These are phyloP conservation scores for Caenorhabditis plicata DNA, from an alignment of 2,888 invertebrate species.

Conservation along the genomic window DNA sequence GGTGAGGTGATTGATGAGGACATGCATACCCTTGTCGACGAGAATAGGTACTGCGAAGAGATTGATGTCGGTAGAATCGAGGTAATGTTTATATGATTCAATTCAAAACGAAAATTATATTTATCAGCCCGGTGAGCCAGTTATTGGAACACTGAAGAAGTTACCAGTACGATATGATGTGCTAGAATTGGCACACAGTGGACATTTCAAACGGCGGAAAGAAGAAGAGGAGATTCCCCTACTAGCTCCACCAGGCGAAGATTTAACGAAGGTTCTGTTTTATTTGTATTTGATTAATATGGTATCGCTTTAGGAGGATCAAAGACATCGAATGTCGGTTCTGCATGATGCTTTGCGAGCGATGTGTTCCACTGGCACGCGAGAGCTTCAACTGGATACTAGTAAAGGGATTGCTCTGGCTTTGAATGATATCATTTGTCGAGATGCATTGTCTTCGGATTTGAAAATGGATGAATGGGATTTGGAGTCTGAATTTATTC, in stretches of 20 bases:
- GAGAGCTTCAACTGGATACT: slow-evolving; percentile 4
- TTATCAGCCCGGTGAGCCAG: slow-evolving; percentile 10
- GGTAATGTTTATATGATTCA: not conserved
- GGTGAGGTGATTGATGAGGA: slow-evolving; percentile 5
- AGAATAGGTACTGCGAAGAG: slow-evolving; percentile 5
- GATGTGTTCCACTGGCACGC: slow-evolving; percentile 13
- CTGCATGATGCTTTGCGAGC: slow-evolving; percentile 11
- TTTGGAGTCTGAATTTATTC: slow-evolving; percentile 20
- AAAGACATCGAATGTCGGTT: slow-evolving; percentile 8
- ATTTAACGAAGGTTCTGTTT: not conserved
- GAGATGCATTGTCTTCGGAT: slow-evolving; percentile 10
- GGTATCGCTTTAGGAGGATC: slow-evolving; percentile 13
- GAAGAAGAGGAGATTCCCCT: slow-evolving; percentile 1
- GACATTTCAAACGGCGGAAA: slow-evolving; percentile 13
- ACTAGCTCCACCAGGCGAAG: not conserved
- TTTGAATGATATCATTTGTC: slow-evolving; percentile 4
- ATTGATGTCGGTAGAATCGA: slow-evolving; percentile 6
- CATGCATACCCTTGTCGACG: slow-evolving; percentile 6
- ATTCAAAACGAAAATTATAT: no score
- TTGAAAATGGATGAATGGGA: slow-evolving; percentile 33
- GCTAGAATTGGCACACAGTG: slow-evolving; percentile 22
- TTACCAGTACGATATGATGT: slow-evolving; percentile 13
- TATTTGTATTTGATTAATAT: not conserved
- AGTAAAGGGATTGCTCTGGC: slow-evolving; percentile 14
- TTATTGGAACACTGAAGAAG: slow-evolving; percentile 4